Evolutionary conservation across 2,888 invertebrate genomes (phyloP), one percentile per base, ranked within the genome.

Genomic region (Hylaea fasciaria): DNA sequence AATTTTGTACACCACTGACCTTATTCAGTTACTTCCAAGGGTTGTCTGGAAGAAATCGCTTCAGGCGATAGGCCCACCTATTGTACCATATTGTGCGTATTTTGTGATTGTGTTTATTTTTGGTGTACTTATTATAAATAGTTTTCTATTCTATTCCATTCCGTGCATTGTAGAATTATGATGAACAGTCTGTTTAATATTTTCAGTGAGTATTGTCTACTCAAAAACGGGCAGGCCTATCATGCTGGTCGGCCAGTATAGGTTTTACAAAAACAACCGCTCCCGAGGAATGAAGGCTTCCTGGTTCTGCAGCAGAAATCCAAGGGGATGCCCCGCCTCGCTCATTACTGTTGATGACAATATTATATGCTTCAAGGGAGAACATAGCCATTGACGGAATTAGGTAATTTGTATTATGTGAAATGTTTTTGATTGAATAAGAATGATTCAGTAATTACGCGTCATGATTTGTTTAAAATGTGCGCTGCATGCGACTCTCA

Each of bases 241-340:
- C 0, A 62, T 88, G 28, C 54, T 72, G 10, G 37, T 82, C 5
- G 80, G 78, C 0, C 28, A 45, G 1, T 72, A 79, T 53, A 77
- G 80, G 12, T 87, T 73, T 61, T 78, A 84, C 62, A 74, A 72
- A 49, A 80, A 78, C 48, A 78, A 79, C 44, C 66, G 72, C 13
- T 74, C 76, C 32, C 66, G 51, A 16, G 83, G 84, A 7, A 49
- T 66, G 0, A 74, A 73, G 48, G 74, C 73, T 0, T 68, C 76
- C 2, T 88, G 86, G 87, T 78, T 72, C 32, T 88, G 87, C 54
- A 65, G 74, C 13, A 74, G 76, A 43, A 51, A 64, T 50, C 44
- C 47, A 12, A 29, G 35, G 2, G 65, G 66, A 0, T 71, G 68
- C 53, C 57, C 62, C 50, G 66, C 68, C 0, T 69, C 61, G 0